Evolutionary conservation across 2,888 invertebrate genomes (phyloP), one percentile per base, ranked within the genome.

Genomic region (Drosophila prolongata): DNA sequence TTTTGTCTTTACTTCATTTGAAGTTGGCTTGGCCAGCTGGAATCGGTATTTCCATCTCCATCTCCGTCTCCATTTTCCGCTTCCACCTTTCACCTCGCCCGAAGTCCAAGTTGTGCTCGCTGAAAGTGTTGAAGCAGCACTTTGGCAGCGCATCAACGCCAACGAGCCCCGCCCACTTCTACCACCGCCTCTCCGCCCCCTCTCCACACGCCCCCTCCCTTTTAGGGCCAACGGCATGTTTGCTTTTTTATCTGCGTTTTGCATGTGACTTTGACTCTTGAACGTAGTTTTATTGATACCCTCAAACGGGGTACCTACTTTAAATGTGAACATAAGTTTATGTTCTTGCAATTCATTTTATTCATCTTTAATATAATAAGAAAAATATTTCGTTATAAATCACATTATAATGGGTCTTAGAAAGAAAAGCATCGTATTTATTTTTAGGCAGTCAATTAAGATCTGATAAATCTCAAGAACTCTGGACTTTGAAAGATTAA

Each of bases 61-160:
- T 55, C 65, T 42, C 60, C 47, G 53, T 37, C 42, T 56, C 56
- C 72, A 42, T 24, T 14, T 19, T 19, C 61, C 34, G 11, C 8
- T 52, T 59, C 73, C 77, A 66, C 74, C n/a, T 38, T 38, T 11
- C 13, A 27, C 10, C 47, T 34, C 6, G 6, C 34, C 35, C 47
- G 10, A 14, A 78, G 57, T 76, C 60, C 34, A 30, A 38, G 60
- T 54, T 19, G 27, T 24, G 47, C 62, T 68, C 16, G 47, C 62
- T 68, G 77, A 86, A 88, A 88, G 85, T 86, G 85, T 86, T 86
- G 84, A 86, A 88, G 88, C 89, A 88, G 85, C 85, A 85, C 89
- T 85, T 88, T 83, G 79, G 88, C 78, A 85, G 73, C 83, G 87
- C 83, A 87, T 87, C 87, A 87, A 74, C 88, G 80, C 79, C 87